phyloP scores from a whole-genome alignment of 2,113 vertebrate species.

The Carassius auratus region DNA sequence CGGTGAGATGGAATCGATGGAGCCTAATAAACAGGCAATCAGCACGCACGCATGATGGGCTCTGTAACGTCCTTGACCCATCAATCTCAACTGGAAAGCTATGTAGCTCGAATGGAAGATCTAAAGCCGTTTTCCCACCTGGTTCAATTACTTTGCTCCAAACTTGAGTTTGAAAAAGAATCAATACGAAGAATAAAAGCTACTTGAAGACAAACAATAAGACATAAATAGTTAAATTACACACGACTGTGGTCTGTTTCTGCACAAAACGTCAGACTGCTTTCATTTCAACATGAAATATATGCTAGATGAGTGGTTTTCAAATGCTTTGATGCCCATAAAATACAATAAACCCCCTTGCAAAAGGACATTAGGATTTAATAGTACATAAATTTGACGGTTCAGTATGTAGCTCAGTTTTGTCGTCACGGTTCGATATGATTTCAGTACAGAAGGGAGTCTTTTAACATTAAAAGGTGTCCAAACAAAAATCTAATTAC shows the following conservation, averaged over 20 bases:
- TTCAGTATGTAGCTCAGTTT: too few relatives aligned
- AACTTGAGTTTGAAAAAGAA: neutral
- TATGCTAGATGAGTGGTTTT: neutral
- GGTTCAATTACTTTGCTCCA: neutral
- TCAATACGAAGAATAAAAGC: neutral
- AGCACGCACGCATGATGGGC: conserved; percentile 6
- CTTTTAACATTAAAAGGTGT: too few relatives aligned
- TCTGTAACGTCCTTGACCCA: neutral
- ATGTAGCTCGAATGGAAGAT: neutral
- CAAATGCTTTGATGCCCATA: neutral
- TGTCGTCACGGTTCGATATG: too few relatives aligned
- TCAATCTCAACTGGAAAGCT: neutral
- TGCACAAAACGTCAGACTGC: neutral
- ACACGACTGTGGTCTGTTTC: neutral
- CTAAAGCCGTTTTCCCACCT: neutral
- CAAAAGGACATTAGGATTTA: neutral
- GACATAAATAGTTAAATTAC: neutral
- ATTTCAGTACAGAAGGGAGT: too few relatives aligned
- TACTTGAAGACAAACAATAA: neutral
- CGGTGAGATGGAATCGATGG: conserved; percentile 43
- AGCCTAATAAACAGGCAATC: conserved; percentile 47
- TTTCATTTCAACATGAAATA: neutral
- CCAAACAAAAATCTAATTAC: too few relatives aligned
- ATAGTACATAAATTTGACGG: too few relatives aligned
- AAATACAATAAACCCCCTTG: neutral